These are phyloP conservation scores for Apodemia mormo DNA, from an alignment of 2,888 invertebrate species.

Conservation along the genomic window DNA sequence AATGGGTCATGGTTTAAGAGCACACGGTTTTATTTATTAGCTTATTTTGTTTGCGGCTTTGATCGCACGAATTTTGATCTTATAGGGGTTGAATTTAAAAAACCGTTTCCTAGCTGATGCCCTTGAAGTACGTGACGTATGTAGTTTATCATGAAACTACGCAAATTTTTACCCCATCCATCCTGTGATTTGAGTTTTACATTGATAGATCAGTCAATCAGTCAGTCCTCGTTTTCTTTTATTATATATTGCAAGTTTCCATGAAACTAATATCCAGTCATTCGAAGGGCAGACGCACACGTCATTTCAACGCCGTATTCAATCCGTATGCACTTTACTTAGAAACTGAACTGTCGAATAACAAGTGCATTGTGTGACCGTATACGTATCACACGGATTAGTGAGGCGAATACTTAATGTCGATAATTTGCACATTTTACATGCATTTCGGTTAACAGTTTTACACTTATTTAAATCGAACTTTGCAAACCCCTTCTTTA, in stretches of 20 bases:
- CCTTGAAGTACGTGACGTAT: no score
- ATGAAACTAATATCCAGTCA: conserved; percentile 52
- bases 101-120: no score
- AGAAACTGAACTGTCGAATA: conserved; percentile 78
- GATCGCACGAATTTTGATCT: no score
- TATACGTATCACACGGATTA: conserved; percentile 72
- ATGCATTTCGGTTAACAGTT: conserved; percentile 17
- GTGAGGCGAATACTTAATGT: conserved; percentile 76
- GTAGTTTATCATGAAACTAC: no score
- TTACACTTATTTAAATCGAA: conserved; percentile 16
- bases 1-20: no score
- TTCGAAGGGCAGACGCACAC: conserved; percentile 68
- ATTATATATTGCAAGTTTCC: conserved; percentile 36
- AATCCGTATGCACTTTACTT: conserved; percentile 76
- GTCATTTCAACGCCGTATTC: conserved; percentile 64
- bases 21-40: no score
- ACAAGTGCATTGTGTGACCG: conserved; percentile 79
- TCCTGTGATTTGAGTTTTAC: no score
- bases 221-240: no score
- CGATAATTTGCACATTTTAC: conserved; percentile 56
- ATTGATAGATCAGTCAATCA: no score
- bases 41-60: no score
- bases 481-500: background rate
- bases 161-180: no score
- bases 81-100: no score